These are phyloP conservation scores for Percopsis omiscomaycus DNA, from an alignment of 2,797 vertebrate species.

Conservation along the genomic window DNA sequence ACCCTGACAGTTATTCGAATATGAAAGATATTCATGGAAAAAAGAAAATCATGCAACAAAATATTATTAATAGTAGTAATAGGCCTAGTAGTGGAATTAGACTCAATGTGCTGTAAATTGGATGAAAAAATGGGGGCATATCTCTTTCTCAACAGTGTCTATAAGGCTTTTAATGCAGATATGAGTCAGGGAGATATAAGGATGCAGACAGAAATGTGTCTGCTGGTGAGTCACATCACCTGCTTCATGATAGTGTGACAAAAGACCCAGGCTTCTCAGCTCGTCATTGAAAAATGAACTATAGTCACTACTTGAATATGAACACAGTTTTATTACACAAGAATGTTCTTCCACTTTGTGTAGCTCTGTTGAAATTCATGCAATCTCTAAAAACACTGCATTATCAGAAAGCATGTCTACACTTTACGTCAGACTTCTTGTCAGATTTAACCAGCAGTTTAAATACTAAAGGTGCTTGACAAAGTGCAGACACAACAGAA, in stretches of 20 bases:
- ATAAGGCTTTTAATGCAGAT: slow-evolving; percentile 15
- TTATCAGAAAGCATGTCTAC: slow-evolving; percentile 1
- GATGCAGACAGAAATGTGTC: slow-evolving; percentile 17
- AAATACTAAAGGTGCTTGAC: neutral
- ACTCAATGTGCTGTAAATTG: too few relatives aligned
- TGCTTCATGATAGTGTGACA: neutral
- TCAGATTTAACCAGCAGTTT: neutral
- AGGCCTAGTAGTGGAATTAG: too few relatives aligned
- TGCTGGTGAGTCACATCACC: neutral
- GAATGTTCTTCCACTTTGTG: neutral
- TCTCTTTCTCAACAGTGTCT: neutral
- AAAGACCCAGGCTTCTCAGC: slow-evolving; percentile 11
- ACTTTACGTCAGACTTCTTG: neutral
- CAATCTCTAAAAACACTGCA: neutral
- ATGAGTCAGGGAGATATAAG: slow-evolving; percentile 13
- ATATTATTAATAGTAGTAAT: too few relatives aligned
- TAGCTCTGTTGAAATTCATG: neutral
- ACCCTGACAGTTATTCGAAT: too few relatives aligned
- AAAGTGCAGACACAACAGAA: slow-evolving; percentile 10
- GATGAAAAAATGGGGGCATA: neutral
- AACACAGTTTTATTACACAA: neutral
- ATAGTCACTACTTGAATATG: neutral
- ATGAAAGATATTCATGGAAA: too few relatives aligned
- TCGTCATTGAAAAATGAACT: slow-evolving; percentile 29
- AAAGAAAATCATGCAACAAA: too few relatives aligned